These are phyloP conservation scores for Lycaon pictus DNA, from an alignment of 2,113 vertebrate species.

Conservation along the genomic window DNA sequence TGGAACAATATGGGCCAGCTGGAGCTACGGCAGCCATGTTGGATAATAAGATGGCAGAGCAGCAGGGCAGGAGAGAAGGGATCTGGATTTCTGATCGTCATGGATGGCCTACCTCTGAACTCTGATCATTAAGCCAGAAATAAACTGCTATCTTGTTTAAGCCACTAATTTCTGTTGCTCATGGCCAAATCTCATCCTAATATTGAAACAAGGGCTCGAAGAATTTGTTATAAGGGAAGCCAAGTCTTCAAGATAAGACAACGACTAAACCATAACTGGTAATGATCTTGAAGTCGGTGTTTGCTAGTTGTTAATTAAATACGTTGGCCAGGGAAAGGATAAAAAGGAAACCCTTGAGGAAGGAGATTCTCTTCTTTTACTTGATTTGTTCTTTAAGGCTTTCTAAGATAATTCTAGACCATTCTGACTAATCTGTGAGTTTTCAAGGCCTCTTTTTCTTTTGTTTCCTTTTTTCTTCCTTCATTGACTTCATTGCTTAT, in stretches of 20 bases:
- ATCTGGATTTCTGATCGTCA: neutral
- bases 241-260: neutral
- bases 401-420: constrained; percentile 49
- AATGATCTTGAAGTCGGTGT: constrained; percentile 1
- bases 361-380: neutral
- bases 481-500: constrained; percentile 32
- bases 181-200: constrained; percentile 21
- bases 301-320: constrained; percentile 37
- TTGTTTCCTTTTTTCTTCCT: constrained; percentile 1
- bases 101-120: neutral
- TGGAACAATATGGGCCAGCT: neutral
- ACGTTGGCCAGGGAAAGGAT: neutral
- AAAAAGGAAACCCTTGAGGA: constrained; percentile 17
- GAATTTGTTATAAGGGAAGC: constrained; percentile 17
- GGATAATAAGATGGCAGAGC: neutral
- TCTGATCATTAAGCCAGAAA: constrained; percentile 35
- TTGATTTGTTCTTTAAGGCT: constrained; percentile 40
- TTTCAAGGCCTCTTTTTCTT: neutral
- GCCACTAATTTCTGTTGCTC: neutral
- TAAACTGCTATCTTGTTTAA: neutral
- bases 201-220: neutral
- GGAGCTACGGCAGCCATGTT: neutral
- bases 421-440: neutral
- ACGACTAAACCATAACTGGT: constrained; percentile 2
- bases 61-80: neutral